Conservation (phyloP, 1,140 invertebrate species). For the Anadara kagoshimensis region DNA sequence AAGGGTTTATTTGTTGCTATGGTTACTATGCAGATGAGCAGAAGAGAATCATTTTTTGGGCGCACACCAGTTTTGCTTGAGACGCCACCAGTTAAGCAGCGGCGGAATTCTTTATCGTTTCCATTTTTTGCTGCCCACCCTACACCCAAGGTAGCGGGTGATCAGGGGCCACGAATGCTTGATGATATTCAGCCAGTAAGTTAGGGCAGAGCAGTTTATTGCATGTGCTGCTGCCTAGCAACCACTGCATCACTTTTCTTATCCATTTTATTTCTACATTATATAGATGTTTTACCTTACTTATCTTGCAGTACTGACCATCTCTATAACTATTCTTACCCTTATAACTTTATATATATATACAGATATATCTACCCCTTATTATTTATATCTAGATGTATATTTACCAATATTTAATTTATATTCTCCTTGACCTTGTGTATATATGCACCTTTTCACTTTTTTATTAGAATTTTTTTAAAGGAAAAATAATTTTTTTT, state of each 20-base stretch:
- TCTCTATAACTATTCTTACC: too few species aligned
- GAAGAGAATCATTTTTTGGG: slow-evolving; percentile 43
- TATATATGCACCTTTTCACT: too few species aligned
- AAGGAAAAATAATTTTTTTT: too few species aligned
- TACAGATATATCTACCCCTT: too few species aligned
- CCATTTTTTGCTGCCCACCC: slow-evolving; percentile 36
- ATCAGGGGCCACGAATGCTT: slow-evolving; percentile 16
- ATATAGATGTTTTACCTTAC: background rate
- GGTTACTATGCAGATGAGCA: slow-evolving; percentile 41
- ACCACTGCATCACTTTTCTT: slow-evolving; percentile 26
- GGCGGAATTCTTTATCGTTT: slow-evolving; percentile 42
- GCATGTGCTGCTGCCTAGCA: slow-evolving; percentile 18
- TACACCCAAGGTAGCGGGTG: slow-evolving; percentile 27
- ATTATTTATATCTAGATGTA: too few species aligned
- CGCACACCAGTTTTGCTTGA: slow-evolving; percentile 21
- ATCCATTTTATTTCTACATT: slow-evolving; percentile 7
- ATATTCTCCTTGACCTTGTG: too few species aligned
- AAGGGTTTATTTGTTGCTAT: slow-evolving; percentile 36
- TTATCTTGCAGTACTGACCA: too few species aligned
- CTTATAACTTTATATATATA: too few species aligned
- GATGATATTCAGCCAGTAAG: slow-evolving; percentile 40
- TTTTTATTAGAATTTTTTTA: too few species aligned
- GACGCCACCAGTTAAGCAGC: slow-evolving; percentile 35
- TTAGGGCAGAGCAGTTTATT: slow-evolving; percentile 4
- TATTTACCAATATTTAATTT: too few species aligned